Base-by-base conservation (phyloP, 2,113 vertebrate genomes). In the Toxostoma redivivum region DNA sequence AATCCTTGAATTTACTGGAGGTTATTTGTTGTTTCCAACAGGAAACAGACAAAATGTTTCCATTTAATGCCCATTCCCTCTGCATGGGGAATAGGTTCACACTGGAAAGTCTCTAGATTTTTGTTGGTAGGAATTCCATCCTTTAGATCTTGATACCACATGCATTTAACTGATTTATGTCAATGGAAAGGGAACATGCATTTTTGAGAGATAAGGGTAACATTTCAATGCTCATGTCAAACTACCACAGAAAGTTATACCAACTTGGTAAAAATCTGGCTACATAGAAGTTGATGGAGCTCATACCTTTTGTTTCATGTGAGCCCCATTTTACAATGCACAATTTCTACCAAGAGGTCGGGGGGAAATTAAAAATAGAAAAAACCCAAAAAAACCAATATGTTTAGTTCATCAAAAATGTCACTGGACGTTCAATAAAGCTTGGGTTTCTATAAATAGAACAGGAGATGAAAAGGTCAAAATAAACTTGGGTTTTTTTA, bases 381-480 rank as follows among this genome's bases (percentile, higher is more conserved):
- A 22, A 16, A 62, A 11, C 1, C 5, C 23, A 54, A 70, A 45
- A 6, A 50, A 62, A 12, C 3, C 19, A 54, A 0, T 21, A 64
- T 48, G 3, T 65, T 60, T 27, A 65, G 18, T 82, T 70, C 47
- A 40, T 83, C 3, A 66, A 21, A 62, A 85, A 50, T 67, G 11
- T 37, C 77, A 4, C 12, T 72, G 37, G 9, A 17, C 86, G 12
- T 79, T 81, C 45, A 10, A 20, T 50, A 82, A 77, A 66, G 10
- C 40, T 88, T 77, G 38, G 4, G 4, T 77, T 71, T 35, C 40
- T 76, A 28, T 27, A 23, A 87, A 56, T n/a, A 76, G 27, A 84
- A 25, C 27, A 70, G n/a, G 44, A 58, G 35, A 44, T 54, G 3
- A 58, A 62, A 90, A 88, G 23, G 14, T 44, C 54, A 50, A 86